These are phyloP conservation scores for Aphelocoma californica DNA, from an alignment of 2,797 vertebrate species.

Conservation along the genomic window DNA sequence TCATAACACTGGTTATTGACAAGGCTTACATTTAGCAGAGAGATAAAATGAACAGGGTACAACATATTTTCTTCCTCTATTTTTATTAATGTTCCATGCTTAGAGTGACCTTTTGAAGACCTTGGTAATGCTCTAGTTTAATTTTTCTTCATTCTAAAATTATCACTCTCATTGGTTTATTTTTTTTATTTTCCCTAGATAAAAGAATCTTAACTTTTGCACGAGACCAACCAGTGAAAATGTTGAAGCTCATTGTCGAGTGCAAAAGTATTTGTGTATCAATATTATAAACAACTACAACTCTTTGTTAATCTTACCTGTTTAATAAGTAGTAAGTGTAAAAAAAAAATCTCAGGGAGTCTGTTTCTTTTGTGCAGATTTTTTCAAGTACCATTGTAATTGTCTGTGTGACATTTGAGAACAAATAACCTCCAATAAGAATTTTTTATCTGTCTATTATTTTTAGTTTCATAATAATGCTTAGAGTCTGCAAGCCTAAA, in stretches of 20 bases:
- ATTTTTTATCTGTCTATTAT: background rate
- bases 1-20: background rate
- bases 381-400: background rate
- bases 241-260: background rate
- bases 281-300: background rate
- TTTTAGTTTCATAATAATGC: background rate
- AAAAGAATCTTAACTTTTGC: background rate
- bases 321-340: background rate
- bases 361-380: background rate
- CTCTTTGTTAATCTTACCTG: background rate
- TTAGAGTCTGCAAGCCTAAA: background rate
- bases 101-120: background rate
- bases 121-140: background rate
- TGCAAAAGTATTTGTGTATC: background rate
- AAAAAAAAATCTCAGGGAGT: background rate
- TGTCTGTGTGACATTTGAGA: background rate
- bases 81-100: background rate
- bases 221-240: background rate
- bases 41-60: background rate
- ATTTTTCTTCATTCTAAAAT: background rate
- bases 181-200: background rate
- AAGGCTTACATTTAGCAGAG: background rate
- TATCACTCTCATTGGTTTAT: background rate
- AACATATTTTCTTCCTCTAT: background rate
- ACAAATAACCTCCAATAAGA: background rate